Conservation (phyloP, 1,140 invertebrate species). For the Caenorhabditis brenneri region DNA sequence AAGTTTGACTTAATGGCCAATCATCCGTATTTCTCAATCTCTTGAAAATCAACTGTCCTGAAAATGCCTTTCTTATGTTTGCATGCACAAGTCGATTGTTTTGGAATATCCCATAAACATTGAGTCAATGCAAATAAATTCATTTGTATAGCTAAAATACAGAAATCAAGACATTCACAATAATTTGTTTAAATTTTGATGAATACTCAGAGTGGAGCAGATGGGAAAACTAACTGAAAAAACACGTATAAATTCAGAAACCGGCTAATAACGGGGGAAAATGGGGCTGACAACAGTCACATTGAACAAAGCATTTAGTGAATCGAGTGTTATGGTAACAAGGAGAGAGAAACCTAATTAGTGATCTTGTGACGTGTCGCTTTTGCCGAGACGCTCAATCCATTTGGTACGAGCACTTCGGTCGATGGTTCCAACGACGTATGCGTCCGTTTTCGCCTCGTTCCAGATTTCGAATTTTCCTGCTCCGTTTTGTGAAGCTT, state of each 20-base stretch:
- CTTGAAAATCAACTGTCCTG: no score
- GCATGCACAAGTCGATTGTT: neutral
- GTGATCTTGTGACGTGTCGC: conserved; percentile 16
- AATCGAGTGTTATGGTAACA: neutral
- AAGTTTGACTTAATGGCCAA: no score
- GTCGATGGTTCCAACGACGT: conserved; percentile 62
- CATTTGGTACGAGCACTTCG: conserved; percentile 62
- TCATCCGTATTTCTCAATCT: no score
- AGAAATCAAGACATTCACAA: neutral
- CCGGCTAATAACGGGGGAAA: conserved; percentile 21
- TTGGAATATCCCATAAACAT: neutral
- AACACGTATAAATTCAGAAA: conserved; percentile 35
- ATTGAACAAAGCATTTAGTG: neutral
- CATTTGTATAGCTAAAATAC: neutral
- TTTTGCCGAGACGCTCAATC: conserved; percentile 59
- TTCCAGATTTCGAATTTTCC: conserved; percentile 69
- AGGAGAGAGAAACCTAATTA: neutral
- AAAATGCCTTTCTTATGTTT: no score
- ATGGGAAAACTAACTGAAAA: neutral
- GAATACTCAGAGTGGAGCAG: neutral
- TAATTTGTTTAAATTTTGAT: neutral
- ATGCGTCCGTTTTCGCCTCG: conserved; percentile 64
- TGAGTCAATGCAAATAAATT: neutral
- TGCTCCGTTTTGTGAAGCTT: conserved; percentile 10
- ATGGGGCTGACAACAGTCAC: neutral